Base-by-base conservation (phyloP, 2,113 vertebrate species). In the Oxygymnocypris stewartii region DNA sequence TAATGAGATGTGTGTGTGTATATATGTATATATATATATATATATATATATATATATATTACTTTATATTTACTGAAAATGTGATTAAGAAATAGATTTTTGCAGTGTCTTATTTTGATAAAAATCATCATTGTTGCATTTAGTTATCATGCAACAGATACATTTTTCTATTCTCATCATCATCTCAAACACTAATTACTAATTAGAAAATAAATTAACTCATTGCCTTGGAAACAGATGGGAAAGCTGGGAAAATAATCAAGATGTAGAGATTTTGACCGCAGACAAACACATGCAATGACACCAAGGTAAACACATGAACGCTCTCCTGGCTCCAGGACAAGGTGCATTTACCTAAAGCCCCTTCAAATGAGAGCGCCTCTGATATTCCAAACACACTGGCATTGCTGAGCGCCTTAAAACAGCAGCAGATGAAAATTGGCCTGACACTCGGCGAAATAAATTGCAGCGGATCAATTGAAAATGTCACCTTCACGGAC, bases 381-480 rank as follows among this genome's bases (percentile, higher is more conserved):
- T 82, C 57, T 40, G 47, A 47, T 65, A 81, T 85, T 77, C 54
- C 57, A 28, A 82, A 73, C 81, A 80, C 49, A 76, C 65, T 35
- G 42, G 71, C 83, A 51, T 9, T 23, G 57, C 28, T 12, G 18
- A 18, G 76, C 75, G 6, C 59, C 42, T 85, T 85, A 73, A 85
- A 87, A 88, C 73, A 82, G 74, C 74, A 79, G 67, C 73, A 67
- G 63, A 84, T 82, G 47, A 84, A 80, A 84, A 65, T 35, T 35
- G 61, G 51, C 81, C 80, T 42, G 79, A 86, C 71, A 73, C 76
- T 77, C 23, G 6, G 40, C 0, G 79, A 74, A 87, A 83, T 88
- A 88, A 90, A 90, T 89, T 88, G 85, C 79, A 59, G 71, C 9
- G 75, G 88, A 90, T 90, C 90, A 87, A 89, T 90, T 82, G 87